Conservation (phyloP, 2,888 invertebrate genomes). For the Ceratothoa steindachneri region DNA sequence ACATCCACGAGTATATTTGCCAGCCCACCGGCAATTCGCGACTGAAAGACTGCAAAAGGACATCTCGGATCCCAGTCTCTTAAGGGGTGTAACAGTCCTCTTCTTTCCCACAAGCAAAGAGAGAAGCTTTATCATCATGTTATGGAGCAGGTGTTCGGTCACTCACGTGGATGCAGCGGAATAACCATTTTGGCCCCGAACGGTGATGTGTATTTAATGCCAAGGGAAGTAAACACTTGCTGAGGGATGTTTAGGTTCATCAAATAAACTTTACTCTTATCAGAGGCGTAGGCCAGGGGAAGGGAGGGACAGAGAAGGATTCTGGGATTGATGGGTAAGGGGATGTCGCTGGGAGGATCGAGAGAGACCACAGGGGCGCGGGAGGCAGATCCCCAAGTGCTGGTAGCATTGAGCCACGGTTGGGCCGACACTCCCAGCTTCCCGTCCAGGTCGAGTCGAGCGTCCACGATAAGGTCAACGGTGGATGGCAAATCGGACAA, state of each 20-base stretch:
- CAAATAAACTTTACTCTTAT: conserved; percentile 72
- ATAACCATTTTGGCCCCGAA: conserved; percentile 79
- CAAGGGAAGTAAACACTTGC: conserved; percentile 68
- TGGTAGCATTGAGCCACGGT: conserved; percentile 57
- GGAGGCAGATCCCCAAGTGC: conserved; percentile 67
- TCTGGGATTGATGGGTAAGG: conserved; percentile 57
- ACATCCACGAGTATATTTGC: too few species aligned
- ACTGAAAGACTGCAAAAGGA: too few species aligned
- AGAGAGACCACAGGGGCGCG: conserved; percentile 69
- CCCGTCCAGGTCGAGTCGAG: conserved; percentile 54
- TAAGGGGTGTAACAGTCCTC: too few species aligned
- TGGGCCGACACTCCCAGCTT: conserved; percentile 50
- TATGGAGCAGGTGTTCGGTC: too few species aligned
- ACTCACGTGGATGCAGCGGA: conserved; percentile 59
- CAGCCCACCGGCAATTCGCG: too few species aligned
- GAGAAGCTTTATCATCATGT: too few species aligned
- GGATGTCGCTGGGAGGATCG: conserved; percentile 65
- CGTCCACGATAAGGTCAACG: conserved; percentile 60
- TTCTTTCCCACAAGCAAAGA: too few species aligned
- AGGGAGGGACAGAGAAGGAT: conserved; percentile 68
- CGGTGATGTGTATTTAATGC: conserved; percentile 75
- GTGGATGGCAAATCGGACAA: conserved; percentile 49
- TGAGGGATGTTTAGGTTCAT: conserved; percentile 79
- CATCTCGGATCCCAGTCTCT: too few species aligned
- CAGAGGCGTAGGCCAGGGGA: conserved; percentile 63